Percentiles rank a stretch among this genome's conserved stretches.
phyloP scores from a whole-genome alignment of 1,140 invertebrate genomes.

The Kradibia gibbosae region DNA sequence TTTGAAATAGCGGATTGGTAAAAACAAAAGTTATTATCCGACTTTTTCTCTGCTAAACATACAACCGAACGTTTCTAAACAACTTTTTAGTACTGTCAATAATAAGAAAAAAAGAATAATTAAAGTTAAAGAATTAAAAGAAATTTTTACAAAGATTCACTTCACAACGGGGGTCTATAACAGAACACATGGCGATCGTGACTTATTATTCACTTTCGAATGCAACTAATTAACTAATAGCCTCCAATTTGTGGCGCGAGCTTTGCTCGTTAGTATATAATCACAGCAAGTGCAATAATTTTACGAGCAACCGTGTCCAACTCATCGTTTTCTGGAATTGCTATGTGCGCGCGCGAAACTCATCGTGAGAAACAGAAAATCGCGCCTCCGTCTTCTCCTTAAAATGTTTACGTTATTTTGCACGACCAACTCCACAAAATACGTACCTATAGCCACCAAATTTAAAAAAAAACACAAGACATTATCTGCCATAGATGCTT shows the following conservation, averaged over 20 bases:
- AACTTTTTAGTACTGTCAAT: neutral
- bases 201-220: conserved; percentile 1
- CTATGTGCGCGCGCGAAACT: conserved; percentile 6
- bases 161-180: neutral
- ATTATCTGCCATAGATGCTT: neutral
- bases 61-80: conserved; percentile 4
- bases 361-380: conserved; percentile 46
- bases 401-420: too few relatives aligned
- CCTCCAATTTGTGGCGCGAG: conserved; percentile 8
- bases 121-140: neutral
- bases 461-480: conserved; percentile 15
- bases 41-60: neutral
- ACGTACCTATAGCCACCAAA: neutral
- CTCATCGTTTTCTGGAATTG: conserved; percentile 11
- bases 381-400: conserved; percentile 41
- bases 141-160: conserved; percentile 25
- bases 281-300: conserved; percentile 35
- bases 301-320: neutral
- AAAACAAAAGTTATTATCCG: neutral
- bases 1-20: conserved; percentile 9
- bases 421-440: neutral
- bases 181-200: neutral
- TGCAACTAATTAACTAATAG: conserved; percentile 30
- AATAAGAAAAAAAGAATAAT: too few relatives aligned
- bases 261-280: conserved; percentile 33